Percentiles rank a stretch among this genome's conserved stretches.
Evolutionary conservation across 1,140 invertebrate species (phyloP).

Genomic region (Penaeus indicus): DNA sequence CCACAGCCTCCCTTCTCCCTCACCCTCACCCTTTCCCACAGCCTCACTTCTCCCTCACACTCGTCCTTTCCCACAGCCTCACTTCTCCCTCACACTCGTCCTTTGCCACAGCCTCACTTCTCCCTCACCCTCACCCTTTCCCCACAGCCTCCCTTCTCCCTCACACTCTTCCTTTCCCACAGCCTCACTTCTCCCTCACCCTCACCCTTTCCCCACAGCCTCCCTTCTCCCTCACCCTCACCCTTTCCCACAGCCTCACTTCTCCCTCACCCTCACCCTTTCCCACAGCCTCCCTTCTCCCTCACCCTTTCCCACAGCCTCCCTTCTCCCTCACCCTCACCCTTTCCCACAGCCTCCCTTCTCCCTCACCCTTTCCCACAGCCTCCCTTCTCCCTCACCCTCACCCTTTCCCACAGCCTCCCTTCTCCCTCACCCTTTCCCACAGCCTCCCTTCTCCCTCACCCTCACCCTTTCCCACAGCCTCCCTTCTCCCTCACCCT

Average conservation of each 20-base stretch:
- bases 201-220: too few relatives aligned
- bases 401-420: not conserved
- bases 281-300: not conserved
- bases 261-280: not conserved
- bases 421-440: not conserved
- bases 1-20: not conserved
- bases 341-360: not conserved
- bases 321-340: not conserved
- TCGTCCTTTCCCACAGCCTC: too few relatives aligned
- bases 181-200: too few relatives aligned
- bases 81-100: too few relatives aligned
- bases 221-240: not conserved
- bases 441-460: not conserved
- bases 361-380: not conserved
- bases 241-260: too few relatives aligned
- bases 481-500: not conserved
- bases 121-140: not conserved
- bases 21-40: too few relatives aligned
- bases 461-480: not conserved
- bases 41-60: not conserved
- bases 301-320: too few relatives aligned
- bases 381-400: not conserved
- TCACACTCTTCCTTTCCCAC: not conserved
- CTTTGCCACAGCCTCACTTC: not conserved
- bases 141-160: not conserved